Evolutionary conservation across 2,113 vertebrate species (phyloP).

Genomic region (Sphaerodactylus townsendi): DNA sequence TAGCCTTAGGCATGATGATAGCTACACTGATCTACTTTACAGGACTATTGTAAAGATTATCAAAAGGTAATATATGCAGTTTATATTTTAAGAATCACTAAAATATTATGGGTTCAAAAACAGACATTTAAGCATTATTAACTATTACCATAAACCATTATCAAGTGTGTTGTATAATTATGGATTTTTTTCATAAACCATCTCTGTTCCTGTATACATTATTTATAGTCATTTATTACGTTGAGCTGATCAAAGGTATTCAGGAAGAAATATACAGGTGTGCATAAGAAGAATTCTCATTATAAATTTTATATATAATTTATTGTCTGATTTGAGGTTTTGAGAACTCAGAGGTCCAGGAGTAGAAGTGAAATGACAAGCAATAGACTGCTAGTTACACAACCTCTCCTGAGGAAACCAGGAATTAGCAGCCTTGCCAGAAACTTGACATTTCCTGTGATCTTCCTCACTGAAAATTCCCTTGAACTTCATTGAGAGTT

Average conservation of each 20-base stretch:
- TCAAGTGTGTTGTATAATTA: not conserved
- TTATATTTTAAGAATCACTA: too few species aligned
- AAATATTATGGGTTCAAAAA: too few species aligned
- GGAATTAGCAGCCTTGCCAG: accelerated
- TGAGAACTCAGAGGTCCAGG: not conserved
- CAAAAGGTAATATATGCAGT: too few species aligned
- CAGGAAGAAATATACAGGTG: not conserved
- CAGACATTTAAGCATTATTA: too few species aligned
- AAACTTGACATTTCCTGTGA: slow-evolving; percentile 11
- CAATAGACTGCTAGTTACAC: not conserved
- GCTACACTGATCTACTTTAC: too few species aligned
- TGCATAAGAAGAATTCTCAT: too few species aligned
- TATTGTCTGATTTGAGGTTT: not conserved
- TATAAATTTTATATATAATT: not conserved
- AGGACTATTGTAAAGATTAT: too few species aligned
- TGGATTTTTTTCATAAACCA: not conserved
- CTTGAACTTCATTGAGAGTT: slow-evolving; percentile 6
- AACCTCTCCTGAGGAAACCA: slow-evolving; percentile 20
- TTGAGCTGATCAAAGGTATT: not conserved
- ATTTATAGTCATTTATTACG: not conserved
- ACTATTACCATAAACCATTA: not conserved
- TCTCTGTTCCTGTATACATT: not conserved
- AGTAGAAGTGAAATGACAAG: slow-evolving; percentile 22
- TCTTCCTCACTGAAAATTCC: not conserved
- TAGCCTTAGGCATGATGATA: too few species aligned